A percentile compares a stretch with the other conserved stretches of the same genome.
These are phyloP conservation scores for Bruchidius siliquastri DNA, from an alignment of 2,888 invertebrate species.

Conservation along the genomic window DNA sequence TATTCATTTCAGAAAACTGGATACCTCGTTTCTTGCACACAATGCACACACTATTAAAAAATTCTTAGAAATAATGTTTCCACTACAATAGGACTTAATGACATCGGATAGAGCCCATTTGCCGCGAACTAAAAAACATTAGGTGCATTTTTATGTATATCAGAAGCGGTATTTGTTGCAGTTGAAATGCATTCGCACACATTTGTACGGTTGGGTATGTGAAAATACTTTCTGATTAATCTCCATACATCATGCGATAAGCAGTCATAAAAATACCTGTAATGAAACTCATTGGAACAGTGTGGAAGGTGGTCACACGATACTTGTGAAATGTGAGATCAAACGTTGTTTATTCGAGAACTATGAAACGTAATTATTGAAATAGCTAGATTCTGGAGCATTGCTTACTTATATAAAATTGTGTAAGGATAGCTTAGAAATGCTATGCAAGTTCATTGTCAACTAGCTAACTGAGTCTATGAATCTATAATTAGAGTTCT, in stretches of 20 bases:
- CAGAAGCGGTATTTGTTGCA: neutral
- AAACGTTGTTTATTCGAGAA: too few species aligned
- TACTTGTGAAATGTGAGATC: slow-evolving; percentile 10
- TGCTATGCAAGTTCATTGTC: too few species aligned
- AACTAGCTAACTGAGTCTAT: too few species aligned
- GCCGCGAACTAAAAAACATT: slow-evolving; percentile 12
- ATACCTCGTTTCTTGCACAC: slow-evolving; percentile 35
- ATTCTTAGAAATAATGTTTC: slow-evolving; percentile 34
- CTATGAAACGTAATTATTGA: too few species aligned
- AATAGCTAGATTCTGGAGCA: too few species aligned
- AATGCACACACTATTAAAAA: slow-evolving; percentile 36
- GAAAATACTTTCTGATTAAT: neutral
- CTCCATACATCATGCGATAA: neutral
- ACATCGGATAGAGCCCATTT: slow-evolving; percentile 16
- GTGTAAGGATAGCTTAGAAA: too few species aligned
- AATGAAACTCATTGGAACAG: neutral
- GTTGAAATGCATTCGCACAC: slow-evolving; percentile 1
- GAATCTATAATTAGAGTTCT: too few species aligned
- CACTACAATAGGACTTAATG: slow-evolving; percentile 36
- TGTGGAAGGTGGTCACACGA: neutral
- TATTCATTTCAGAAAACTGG: slow-evolving; percentile 34
- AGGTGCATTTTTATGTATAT: slow-evolving; percentile 27
- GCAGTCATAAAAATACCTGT: neutral
- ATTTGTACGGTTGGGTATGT: neutral
- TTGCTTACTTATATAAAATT: too few species aligned